Percentiles rank a stretch among this genome's conserved stretches.
phyloP scores from a whole-genome alignment of 2,888 invertebrate genomes.

The Tipula confusa region DNA sequence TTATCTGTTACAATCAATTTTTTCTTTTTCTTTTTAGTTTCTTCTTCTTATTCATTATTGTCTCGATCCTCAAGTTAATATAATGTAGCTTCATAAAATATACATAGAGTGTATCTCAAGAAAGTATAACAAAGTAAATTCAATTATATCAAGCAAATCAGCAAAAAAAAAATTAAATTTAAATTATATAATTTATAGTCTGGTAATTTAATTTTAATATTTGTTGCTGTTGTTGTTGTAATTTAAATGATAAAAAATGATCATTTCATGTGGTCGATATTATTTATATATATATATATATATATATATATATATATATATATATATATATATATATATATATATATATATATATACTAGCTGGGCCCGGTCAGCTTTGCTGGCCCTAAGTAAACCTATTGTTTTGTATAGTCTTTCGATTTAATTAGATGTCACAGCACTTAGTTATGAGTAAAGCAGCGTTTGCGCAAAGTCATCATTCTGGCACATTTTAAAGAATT shows the following conservation, averaged over 20 bases:
- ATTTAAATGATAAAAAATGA: conserved; percentile 3
- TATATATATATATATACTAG: no score
- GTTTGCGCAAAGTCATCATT: no score
- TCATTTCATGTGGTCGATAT: neutral
- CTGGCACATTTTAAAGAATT: no score
- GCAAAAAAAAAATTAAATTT: conserved; percentile 6
- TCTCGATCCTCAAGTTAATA: neutral
- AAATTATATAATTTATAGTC: conserved; percentile 20
- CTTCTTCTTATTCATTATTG: neutral
- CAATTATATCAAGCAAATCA: conserved; percentile 25
- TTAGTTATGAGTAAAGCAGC: no score
- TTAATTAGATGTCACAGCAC: no score
- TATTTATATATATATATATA: no score
- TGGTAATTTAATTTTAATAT: conserved; percentile 25
- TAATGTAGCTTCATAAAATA: neutral
- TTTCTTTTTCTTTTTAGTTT: neutral
- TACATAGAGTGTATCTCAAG: neutral
- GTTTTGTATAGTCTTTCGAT: no score
- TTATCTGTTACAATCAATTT: conserved; percentile 21
- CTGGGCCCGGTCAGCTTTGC: no score
- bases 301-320: no score
- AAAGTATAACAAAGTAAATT: conserved; percentile 25
- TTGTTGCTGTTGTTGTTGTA: neutral
- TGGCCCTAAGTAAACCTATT: no score
- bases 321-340: no score